Percentiles rank a stretch among this genome's conserved stretches.
phyloP scores from a whole-genome alignment of 2,113 vertebrate genomes.

The Neofelis nebulosa region DNA sequence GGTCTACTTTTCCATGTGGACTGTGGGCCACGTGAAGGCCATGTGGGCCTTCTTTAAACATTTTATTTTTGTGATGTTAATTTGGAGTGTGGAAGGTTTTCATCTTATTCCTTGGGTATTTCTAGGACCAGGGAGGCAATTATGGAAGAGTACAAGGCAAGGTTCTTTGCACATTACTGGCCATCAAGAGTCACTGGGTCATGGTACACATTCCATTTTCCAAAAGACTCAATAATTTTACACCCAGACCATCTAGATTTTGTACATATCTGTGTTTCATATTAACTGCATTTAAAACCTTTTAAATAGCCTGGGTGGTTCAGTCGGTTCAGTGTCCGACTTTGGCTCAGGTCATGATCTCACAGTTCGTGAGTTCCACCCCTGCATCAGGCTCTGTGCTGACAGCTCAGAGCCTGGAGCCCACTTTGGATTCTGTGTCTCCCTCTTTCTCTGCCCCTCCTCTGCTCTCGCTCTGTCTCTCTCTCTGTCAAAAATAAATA shows the following conservation, averaged over 20 bases:
- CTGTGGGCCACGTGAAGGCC: neutral
- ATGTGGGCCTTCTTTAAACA: too few relatives aligned
- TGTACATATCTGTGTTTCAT: neutral
- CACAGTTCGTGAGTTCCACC: too few relatives aligned
- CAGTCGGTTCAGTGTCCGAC: too few relatives aligned
- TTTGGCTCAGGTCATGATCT: too few relatives aligned
- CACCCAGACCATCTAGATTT: neutral
- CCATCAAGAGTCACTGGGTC: neutral
- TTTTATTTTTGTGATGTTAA: rapidly evolving
- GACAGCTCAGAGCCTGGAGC: too few relatives aligned
- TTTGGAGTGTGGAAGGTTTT: too few relatives aligned
- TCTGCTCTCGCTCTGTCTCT: too few relatives aligned
- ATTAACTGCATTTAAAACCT: neutral
- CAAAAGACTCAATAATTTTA: neutral
- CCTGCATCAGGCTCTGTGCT: too few relatives aligned
- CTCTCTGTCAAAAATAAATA: too few relatives aligned
- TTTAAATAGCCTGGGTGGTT: neutral
- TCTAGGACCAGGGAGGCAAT: neutral
- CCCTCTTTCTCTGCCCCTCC: too few relatives aligned
- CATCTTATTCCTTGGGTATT: neutral
- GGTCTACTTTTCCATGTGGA: neutral
- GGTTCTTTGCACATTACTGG: neutral
- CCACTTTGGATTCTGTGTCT: too few relatives aligned
- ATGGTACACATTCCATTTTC: neutral
- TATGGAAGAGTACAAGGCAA: neutral